Percentiles rank a stretch among this genome's conserved stretches.
These are phyloP conservation scores for Phymastichus coffea DNA, from an alignment of 1,140 invertebrate genomes.

Conservation along the genomic window DNA sequence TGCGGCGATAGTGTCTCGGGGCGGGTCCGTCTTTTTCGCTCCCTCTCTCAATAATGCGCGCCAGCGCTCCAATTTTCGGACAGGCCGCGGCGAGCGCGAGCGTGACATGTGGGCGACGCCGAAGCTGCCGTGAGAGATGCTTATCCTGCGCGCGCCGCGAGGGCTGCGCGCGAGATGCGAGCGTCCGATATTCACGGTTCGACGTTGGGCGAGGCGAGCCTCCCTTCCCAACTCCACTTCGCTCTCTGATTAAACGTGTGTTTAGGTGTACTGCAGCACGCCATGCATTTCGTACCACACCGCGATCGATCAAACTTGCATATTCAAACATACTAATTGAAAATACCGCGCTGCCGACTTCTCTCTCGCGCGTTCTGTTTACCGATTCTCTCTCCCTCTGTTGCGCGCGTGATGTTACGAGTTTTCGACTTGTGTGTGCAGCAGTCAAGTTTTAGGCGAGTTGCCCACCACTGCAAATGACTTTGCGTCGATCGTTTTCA, in stretches of 20 bases:
- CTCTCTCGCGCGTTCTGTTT: no score
- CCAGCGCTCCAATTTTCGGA: slow-evolving; percentile 14
- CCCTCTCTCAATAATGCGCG: background rate
- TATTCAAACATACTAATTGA: slow-evolving; percentile 17
- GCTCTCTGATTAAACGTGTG: slow-evolving; percentile 46
- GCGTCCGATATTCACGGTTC: slow-evolving; percentile 51
- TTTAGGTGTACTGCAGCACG: slow-evolving; percentile 19
- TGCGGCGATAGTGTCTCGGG: slow-evolving; percentile 10
- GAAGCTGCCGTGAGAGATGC: slow-evolving; percentile 51
- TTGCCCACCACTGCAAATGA: background rate
- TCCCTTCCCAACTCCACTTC: slow-evolving; percentile 32
- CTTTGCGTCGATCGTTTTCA: background rate
- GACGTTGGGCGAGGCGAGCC: slow-evolving; percentile 30
- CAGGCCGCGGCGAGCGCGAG: slow-evolving; percentile 22
- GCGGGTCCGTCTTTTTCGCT: slow-evolving; percentile 1
- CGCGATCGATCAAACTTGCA: slow-evolving; percentile 24
- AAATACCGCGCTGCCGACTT: slow-evolving; percentile 4
- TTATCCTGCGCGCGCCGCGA: slow-evolving; percentile 37
- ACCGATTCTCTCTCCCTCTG: no score
- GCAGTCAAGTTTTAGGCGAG: background rate
- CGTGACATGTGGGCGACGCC: slow-evolving; percentile 54
- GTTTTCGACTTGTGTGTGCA: no score
- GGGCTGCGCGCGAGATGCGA: slow-evolving; percentile 37
- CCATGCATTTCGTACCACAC: background rate
- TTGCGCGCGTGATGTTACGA: no score